These are phyloP conservation scores for Pseudomyrmex cubaensis DNA, from an alignment of 1,140 invertebrate species.

Conservation along the genomic window DNA sequence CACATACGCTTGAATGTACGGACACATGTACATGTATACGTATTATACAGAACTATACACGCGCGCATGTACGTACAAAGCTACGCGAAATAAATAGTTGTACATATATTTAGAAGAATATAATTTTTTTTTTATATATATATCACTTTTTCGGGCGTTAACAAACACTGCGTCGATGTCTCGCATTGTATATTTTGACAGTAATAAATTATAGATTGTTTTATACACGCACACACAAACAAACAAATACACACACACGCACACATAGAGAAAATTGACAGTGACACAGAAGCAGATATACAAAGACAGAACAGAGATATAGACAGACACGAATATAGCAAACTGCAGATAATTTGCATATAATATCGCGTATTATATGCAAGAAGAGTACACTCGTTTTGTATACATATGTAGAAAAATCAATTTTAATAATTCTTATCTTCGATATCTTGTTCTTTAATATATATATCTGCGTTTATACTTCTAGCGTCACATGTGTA, in stretches of 20 bases:
- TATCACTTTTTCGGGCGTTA: constrained; percentile 61
- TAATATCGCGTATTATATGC: too few relatives aligned
- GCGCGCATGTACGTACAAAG: constrained; percentile 58
- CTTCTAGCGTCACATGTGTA: too few relatives aligned
- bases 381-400: too few relatives aligned
- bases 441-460: constrained; percentile 3
- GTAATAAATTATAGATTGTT: constrained; percentile 59
- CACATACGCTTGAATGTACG: background rate
- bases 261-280: too few relatives aligned
- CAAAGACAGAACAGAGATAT: too few relatives aligned
- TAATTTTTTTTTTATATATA: constrained; percentile 42
- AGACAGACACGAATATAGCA: too few relatives aligned
- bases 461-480: background rate
- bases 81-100: constrained; percentile 67
- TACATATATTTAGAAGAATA: constrained; percentile 64
- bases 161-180: constrained; percentile 44
- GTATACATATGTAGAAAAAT: too few relatives aligned
- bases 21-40: background rate
- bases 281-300: too few relatives aligned
- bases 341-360: too few relatives aligned
- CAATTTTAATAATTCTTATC: constrained; percentile 5
- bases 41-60: constrained; percentile 23
- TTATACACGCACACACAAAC: constrained; percentile 40
- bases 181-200: constrained; percentile 44
- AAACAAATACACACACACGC: constrained; percentile 5